Base-by-base conservation (phyloP, 2,113 vertebrate species). In the Hydrochoerus hydrochaeris region DNA sequence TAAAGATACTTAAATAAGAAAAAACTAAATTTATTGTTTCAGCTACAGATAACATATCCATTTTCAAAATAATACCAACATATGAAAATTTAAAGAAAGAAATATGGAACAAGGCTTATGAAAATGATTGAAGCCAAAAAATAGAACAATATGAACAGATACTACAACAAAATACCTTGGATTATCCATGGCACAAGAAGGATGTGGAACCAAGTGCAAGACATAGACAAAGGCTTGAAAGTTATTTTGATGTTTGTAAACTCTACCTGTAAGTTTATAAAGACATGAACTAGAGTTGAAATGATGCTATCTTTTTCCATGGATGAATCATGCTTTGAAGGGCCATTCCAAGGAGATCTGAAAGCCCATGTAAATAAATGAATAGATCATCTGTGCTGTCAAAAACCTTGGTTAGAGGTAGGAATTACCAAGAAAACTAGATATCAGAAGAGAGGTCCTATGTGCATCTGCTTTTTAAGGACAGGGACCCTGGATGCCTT, bases 21-120 rank as follows among this genome's bases (percentile, higher is more conserved):
- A 85, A 57, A 57, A 38, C 44, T 4, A 1, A 35, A 83, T 84
- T 58, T 35, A 62, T 63, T 69, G 14, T 65, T 95, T 95, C 11
- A 81, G 54, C 10, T n/a, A 85, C 4, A 88, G 19, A 19, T 85
- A 67, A 73, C 16, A n/a, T 4, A 26, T 20, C 14, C 46, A 52
- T 91, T 98, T 88, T 95, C 38, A 92, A 96, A 94, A 90, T 41
- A 82, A 67, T 60, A 19, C 69, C 86, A 94, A 78, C 11, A 24
- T 8, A 83, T 92, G 60, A 96, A n/a, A 90, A n/a, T 28, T 91
- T 35, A 94, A 69, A 92, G 16, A 14, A 93, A 94, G 32, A 69
- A 86, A 97, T 95, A 71, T 90, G 60, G 67, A 80, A 44, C 0
- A 95, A 86, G 16, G 14, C 16, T 46, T 44, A 63, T 38, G 38